Conservation (phyloP, 2,797 vertebrate genomes). For the Austrolebias charrua region DNA sequence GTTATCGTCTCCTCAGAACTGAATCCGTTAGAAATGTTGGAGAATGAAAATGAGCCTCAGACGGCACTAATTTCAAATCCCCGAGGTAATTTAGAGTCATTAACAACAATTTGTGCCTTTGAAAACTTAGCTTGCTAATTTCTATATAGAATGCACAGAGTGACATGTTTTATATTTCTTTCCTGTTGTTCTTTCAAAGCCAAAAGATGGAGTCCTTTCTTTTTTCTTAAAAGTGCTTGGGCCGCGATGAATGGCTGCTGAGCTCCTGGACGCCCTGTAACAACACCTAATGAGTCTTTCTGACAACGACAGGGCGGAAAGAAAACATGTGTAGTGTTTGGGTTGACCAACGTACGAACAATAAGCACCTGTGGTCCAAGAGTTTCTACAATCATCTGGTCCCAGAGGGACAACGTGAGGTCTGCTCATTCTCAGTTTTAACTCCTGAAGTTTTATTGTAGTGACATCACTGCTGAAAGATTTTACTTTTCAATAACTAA, state of each 20-base stretch:
- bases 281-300: conserved; percentile 22
- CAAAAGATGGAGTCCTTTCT: conserved; percentile 12
- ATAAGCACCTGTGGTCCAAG: background rate
- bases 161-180: conserved; percentile 31
- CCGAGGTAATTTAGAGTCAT: conserved; percentile 53
- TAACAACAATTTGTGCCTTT: conserved; percentile 63
- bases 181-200: conserved; percentile 11
- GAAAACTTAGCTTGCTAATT: conserved; percentile 48
- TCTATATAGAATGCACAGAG: conserved; percentile 50
- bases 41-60: conserved; percentile 53
- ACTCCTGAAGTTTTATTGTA: background rate
- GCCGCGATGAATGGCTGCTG: conserved; percentile 21
- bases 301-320: conserved; percentile 22
- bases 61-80: conserved; percentile 55
- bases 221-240: background rate
- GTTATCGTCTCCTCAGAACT: conserved; percentile 47
- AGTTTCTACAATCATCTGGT: background rate
- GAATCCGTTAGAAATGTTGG: conserved; percentile 59
- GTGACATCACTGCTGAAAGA: background rate
- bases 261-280: conserved; percentile 25
- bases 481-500: too few species aligned
- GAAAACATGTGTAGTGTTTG: conserved; percentile 30
- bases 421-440: background rate
- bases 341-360: background rate
- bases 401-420: background rate